phyloP scores from a whole-genome alignment of 1,140 invertebrate species.

The Drosophila seguyi region DNA sequence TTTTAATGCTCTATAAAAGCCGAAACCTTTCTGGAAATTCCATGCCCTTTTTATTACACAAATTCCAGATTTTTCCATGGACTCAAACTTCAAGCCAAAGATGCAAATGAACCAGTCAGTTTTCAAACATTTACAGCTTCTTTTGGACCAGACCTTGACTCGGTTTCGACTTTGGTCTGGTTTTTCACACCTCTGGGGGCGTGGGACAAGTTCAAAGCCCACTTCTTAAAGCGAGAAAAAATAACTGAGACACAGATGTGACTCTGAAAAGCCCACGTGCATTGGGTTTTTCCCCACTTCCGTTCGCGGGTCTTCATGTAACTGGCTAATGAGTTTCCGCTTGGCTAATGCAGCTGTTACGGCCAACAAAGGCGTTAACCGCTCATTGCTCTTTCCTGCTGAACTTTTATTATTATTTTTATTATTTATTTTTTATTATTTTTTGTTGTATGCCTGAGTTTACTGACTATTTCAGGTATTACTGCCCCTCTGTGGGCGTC shows the following conservation, averaged over 20 bases:
- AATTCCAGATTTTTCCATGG: slow-evolving; percentile 23
- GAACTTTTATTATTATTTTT: no score
- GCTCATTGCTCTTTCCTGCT: slow-evolving; percentile 52
- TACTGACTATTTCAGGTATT: slow-evolving; percentile 23
- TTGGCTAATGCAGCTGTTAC: slow-evolving; percentile 46
- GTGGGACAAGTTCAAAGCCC: slow-evolving; percentile 47
- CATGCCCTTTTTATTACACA: slow-evolving; percentile 14
- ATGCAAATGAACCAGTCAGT: slow-evolving; percentile 1
- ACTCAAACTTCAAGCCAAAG: not conserved
- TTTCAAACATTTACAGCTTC: slow-evolving; percentile 30
- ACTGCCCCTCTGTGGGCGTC: slow-evolving; percentile 36
- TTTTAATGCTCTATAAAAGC: slow-evolving; percentile 36
- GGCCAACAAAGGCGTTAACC: slow-evolving; percentile 49
- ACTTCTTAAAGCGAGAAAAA: slow-evolving; percentile 12
- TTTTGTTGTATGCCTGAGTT: not conserved
- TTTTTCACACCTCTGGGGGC: slow-evolving; percentile 31
- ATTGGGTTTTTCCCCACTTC: slow-evolving; percentile 54
- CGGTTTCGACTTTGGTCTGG: slow-evolving; percentile 48
- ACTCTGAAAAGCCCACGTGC: slow-evolving; percentile 35
- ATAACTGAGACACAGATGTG: not conserved
- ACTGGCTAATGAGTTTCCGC: slow-evolving; percentile 80
- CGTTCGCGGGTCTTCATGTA: slow-evolving; percentile 61
- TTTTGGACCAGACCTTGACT: slow-evolving; percentile 58
- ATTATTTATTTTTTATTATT: not conserved
- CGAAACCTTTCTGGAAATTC: slow-evolving; percentile 11